phyloP scores from a whole-genome alignment of 2,797 vertebrate genomes.

The Jordanella pulchra region DNA sequence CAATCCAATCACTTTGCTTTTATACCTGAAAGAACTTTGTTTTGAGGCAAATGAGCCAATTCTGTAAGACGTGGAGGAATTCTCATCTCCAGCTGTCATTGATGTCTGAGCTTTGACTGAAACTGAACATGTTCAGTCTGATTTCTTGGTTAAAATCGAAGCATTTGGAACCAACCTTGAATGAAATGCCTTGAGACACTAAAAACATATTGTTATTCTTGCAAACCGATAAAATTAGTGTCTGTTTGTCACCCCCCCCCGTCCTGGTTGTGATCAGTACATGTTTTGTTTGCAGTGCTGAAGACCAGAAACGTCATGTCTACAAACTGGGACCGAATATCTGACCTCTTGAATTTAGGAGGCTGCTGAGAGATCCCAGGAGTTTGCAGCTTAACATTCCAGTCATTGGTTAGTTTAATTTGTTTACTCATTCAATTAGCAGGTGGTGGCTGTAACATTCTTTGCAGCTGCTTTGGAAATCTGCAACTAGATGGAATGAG shows the following conservation, averaged over 20 bases:
- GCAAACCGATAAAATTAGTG: not conserved
- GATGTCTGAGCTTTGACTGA: too few species aligned
- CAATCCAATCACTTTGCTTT: too few species aligned
- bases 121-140: too few species aligned
- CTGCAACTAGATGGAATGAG: not conserved
- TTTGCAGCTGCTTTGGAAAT: conserved; percentile 4
- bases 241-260: not conserved
- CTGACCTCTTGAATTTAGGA: conserved; percentile 61
- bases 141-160: too few species aligned
- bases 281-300: not conserved
- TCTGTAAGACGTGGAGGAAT: too few species aligned
- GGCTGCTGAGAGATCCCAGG: conserved; percentile 58
- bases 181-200: not conserved
- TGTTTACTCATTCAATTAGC: conserved; percentile 62
- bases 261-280: not conserved
- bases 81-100: too few species aligned
- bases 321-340: conserved; percentile 52
- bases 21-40: too few species aligned
- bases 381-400: conserved; percentile 56
- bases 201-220: not conserved
- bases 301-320: conserved; percentile 43
- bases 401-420: conserved; percentile 54
- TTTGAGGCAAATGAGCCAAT: too few species aligned
- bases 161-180: not conserved
- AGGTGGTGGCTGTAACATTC: conserved; percentile 32